These are phyloP conservation scores for Emydura subglobosa DNA, from an alignment of 2,113 vertebrate species.

Conservation along the genomic window DNA sequence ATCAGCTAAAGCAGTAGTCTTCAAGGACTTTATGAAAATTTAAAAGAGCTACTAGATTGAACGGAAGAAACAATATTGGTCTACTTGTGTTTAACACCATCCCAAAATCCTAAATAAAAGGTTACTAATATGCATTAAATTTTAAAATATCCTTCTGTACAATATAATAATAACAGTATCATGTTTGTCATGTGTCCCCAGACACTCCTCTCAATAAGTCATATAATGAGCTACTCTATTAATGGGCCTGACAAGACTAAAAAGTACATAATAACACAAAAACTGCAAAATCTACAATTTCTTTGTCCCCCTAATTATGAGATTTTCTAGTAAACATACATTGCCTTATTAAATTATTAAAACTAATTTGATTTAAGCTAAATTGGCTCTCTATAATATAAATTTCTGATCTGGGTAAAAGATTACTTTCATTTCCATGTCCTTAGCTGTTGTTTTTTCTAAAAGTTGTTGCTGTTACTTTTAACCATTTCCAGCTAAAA, in stretches of 20 bases:
- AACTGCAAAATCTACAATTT: background rate
- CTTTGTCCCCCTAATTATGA: background rate
- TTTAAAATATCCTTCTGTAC: background rate
- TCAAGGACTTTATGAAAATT: background rate
- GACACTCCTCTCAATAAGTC: background rate
- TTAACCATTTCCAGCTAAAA: background rate
- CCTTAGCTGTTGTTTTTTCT: background rate
- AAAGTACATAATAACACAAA: background rate
- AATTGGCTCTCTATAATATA: background rate
- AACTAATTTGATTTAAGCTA: background rate
- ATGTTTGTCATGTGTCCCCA: rapidly evolving
- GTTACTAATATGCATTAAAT: background rate
- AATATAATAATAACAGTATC: background rate
- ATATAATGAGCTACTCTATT: background rate
- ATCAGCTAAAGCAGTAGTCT: background rate
- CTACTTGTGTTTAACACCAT: background rate
- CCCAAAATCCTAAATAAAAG: background rate
- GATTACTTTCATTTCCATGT: background rate
- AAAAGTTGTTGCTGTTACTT: background rate
- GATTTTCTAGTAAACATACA: background rate
- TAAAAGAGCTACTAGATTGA: background rate
- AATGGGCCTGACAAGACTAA: background rate
- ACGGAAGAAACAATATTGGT: background rate
- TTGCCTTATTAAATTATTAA: rapidly evolving
- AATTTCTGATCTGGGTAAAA: background rate